These are phyloP conservation scores for Holothuria leucospilota DNA, from an alignment of 53 echinoderm and acorn worm species.

Conservation along the genomic window DNA sequence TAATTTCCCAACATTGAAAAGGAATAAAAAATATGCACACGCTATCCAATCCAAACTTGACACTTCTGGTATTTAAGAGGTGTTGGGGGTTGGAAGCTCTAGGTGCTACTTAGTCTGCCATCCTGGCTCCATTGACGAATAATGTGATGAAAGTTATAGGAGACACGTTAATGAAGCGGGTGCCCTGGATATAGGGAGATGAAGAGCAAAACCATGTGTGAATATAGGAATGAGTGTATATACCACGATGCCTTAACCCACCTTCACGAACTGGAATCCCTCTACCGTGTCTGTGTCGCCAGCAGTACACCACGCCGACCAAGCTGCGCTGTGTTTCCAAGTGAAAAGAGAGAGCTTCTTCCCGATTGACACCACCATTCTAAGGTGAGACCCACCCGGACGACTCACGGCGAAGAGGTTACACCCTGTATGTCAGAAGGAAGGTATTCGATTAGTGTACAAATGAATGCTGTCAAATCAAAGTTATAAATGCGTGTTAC, in stretches of 20 bases:
- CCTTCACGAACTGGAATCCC: constrained; percentile 93
- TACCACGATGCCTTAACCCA: constrained; percentile 10
- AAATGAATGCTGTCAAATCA: too few species aligned
- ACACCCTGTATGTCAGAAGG: constrained; percentile 63
- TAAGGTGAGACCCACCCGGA: constrained; percentile 89
- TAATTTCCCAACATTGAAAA: too few species aligned
- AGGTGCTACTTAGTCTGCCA: too few species aligned
- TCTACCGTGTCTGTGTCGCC: constrained; percentile 96
- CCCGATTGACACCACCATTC: constrained; percentile 89
- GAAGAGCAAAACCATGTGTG: background rate
- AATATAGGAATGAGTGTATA: background rate
- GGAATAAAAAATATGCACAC: too few species aligned
- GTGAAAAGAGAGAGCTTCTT: constrained; percentile 95
- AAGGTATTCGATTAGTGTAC: too few species aligned
- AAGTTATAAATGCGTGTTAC: too few species aligned
- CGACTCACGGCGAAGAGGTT: constrained; percentile 90
- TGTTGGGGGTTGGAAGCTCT: too few species aligned
- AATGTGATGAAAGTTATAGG: background rate
- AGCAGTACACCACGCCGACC: constrained; percentile 97
- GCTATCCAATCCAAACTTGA: too few species aligned
- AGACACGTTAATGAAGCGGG: background rate
- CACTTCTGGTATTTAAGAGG: too few species aligned
- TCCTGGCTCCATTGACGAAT: too few species aligned
- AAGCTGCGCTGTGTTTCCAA: constrained; percentile 98
- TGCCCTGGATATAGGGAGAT: background rate